Evolutionary conservation across 2,888 invertebrate genomes (phyloP).

Genomic region (Heliconius charithonia): DNA sequence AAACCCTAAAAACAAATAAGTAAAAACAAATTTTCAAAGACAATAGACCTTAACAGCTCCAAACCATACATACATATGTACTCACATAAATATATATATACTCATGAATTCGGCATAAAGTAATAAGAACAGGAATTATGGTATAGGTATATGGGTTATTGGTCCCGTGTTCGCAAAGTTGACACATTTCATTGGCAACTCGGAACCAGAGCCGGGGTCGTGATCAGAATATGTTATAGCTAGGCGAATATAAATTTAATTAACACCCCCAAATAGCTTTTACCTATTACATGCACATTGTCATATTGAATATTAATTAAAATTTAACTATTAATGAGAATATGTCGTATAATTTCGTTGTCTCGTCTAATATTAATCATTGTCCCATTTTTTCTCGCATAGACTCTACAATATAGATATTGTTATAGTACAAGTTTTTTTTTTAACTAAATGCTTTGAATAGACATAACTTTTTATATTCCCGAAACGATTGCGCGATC

Average conservation of each 20-base stretch:
- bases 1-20: too few species aligned
- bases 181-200: conserved; percentile 27
- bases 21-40: not conserved
- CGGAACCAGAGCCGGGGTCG: conserved; percentile 17
- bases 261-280: not conserved
- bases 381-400: too few species aligned
- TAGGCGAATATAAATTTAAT: conserved; percentile 20
- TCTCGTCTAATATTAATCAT: too few species aligned
- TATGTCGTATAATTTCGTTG: too few species aligned
- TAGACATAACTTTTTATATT: too few species aligned
- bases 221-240: conserved; percentile 29
- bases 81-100: not conserved
- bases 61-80: not conserved
- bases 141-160: conserved; percentile 1
- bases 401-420: too few species aligned
- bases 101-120: conserved; percentile 12
- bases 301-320: conserved; percentile 13
- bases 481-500: too few species aligned
- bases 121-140: conserved; percentile 12
- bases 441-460: too few species aligned
- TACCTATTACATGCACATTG: conserved; percentile 6
- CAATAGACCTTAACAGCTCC: not conserved
- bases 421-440: too few species aligned
- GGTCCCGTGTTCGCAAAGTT: conserved; percentile 24
- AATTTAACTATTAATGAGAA: not conserved